Evolutionary conservation across 2,888 invertebrate species (phyloP).

Genomic region (Thereva nobilitata): DNA sequence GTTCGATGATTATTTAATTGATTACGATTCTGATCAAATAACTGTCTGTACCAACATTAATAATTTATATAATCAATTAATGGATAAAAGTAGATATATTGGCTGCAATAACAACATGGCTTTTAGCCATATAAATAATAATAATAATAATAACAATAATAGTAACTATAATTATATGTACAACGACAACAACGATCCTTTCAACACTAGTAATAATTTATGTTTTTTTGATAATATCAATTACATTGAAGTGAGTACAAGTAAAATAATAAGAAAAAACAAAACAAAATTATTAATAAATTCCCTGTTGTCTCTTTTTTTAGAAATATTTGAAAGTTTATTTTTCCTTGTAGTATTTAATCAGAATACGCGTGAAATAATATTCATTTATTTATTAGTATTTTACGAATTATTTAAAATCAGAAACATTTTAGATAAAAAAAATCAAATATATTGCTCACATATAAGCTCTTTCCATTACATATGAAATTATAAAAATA

Average conservation of each 20-base stretch:
- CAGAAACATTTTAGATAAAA: no score
- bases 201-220: constrained; percentile 40
- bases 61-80: constrained; percentile 39
- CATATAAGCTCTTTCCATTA: no score
- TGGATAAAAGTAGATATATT: constrained; percentile 14
- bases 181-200: constrained; percentile 43
- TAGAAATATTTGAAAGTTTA: no score
- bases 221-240: constrained; percentile 36
- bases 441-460: no score
- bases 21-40: constrained; percentile 47
- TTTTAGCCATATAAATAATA: constrained; percentile 34
- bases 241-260: constrained; percentile 40
- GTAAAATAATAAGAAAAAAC: not conserved
- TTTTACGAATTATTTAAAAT: no score
- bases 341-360: no score
- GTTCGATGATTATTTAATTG: constrained; percentile 47
- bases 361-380: no score
- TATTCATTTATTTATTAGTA: no score
- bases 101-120: constrained; percentile 40
- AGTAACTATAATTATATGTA: constrained; percentile 35
- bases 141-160: constrained; percentile 25
- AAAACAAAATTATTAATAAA: not conserved
- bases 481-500: no score
- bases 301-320: no score
- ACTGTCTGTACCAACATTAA: constrained; percentile 44